Base-by-base conservation (phyloP, 2,888 invertebrate genomes). In the Mythimna vitellina region DNA sequence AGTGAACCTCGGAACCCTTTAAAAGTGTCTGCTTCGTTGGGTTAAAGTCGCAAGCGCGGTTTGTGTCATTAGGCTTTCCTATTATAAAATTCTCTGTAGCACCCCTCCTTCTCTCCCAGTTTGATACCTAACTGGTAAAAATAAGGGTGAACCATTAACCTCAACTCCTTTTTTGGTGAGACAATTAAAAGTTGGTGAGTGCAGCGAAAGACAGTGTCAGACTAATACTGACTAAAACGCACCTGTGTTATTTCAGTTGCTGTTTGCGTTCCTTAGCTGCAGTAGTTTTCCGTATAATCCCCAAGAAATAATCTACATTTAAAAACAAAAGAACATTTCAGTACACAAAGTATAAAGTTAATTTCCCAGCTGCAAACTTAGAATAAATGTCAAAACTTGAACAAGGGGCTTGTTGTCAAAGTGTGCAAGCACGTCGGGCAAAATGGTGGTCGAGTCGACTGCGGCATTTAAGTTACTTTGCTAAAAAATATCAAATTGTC, bases 331-430 rank as follows among this genome's bases (percentile, higher is more conserved):
- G 17, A 42, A 49, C 3, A 2, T 49, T 10, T 10, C 22, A 57
- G 29, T 14, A 17, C 14, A 58, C 29, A 32, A 20, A 61, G 35
- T 53, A 17, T 32, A 29, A 53, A 65, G 12, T 49, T 56, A 1
- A 14, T 51, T 64, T 56, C n/a, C 35, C 64, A 32, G 10, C 25
- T 32, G 32, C 42, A 9, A 56, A 35, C 51, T 65, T 65, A 42
- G 38, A 65, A 57, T 42, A 58, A 78, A 74, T 53, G 49, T 42
- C 38, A 25, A n/a, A 66, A 80, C 38, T 63, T 74, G 53, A 46
- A 53, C 46, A 25, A 57, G 38, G 20, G 20, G 32, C 46, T n/a
- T 63, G 14, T 49, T 42, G 49, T 54, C 58, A 67, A 80, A 70
- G 58, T 70, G 46, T 25, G 51, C 65, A 35, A 58, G 62, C 29